phyloP scores from a whole-genome alignment of 2,797 vertebrate genomes.

The Clarias fuscus region DNA sequence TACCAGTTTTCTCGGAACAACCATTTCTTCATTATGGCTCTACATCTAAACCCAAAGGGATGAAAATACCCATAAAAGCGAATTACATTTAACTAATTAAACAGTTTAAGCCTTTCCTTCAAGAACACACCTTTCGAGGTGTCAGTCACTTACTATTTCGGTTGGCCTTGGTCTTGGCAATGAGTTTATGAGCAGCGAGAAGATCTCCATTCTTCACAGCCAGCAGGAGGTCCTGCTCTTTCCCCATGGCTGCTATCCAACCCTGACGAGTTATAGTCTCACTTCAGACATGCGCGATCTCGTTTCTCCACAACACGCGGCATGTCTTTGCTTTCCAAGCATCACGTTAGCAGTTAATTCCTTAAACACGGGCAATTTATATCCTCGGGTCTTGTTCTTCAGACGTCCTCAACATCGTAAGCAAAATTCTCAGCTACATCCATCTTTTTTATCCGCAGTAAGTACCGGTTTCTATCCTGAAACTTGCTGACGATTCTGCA shows the following conservation, averaged over 20 bases:
- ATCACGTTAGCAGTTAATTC: slow-evolving; percentile 8
- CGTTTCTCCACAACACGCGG: slow-evolving; percentile 15
- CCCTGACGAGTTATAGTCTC: slow-evolving; percentile 15
- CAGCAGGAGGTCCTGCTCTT: slow-evolving; percentile 77
- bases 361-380: not conserved
- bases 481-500: not conserved
- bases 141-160: slow-evolving; percentile 73
- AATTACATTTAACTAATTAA: not conserved
- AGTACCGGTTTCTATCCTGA: not conserved
- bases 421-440: slow-evolving; percentile 4
- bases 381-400: not conserved
- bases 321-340: slow-evolving; percentile 4
- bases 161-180: slow-evolving; percentile 77
- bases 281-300: slow-evolving; percentile 37
- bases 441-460: not conserved
- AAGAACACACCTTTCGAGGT: not conserved
- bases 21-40: not conserved
- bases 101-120: not conserved
- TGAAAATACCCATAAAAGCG: not conserved
- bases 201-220: slow-evolving; percentile 78
- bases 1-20: not conserved
- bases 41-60: not conserved
- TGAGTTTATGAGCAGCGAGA: slow-evolving; percentile 73
- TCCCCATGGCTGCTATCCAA: slow-evolving; percentile 70
- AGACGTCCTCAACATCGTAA: not conserved